Evolutionary conservation across 2,113 vertebrate genomes (phyloP).

Genomic region (Candoia aspera): DNA sequence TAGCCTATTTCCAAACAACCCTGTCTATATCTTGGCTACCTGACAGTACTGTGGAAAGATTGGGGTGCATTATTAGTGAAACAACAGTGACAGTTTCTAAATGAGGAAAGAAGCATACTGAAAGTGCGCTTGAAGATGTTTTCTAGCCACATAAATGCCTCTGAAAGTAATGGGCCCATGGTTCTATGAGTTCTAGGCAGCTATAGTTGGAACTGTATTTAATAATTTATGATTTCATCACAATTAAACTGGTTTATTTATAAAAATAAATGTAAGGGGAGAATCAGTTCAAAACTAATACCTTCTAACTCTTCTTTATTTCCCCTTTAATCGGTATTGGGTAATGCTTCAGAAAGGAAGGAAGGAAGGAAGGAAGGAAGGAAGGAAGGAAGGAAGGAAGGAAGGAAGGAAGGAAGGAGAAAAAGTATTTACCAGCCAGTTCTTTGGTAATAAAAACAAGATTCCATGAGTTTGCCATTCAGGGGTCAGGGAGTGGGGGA

Average conservation of each 20-base stretch:
- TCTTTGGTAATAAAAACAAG: background rate
- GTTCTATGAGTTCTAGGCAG: background rate
- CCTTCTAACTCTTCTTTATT: background rate
- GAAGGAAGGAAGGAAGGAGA: too few relatives aligned
- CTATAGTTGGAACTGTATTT: background rate
- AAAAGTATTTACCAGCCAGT: background rate
- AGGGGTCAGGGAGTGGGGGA: constrained; percentile 37
- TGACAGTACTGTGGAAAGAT: background rate
- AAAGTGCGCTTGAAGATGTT: background rate
- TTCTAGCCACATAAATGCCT: background rate
- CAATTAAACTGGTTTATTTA: background rate
- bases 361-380: too few relatives aligned
- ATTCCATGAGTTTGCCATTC: constrained; percentile 25
- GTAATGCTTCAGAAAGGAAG: background rate
- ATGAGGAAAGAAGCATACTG: background rate
- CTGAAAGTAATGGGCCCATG: background rate
- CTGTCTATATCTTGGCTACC: background rate
- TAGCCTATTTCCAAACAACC: background rate
- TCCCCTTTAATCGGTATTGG: background rate
- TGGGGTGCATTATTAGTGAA: background rate
- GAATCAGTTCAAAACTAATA: background rate
- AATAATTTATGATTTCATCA: background rate
- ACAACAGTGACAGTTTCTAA: background rate
- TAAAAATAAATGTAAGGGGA: background rate
- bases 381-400: too few relatives aligned